A percentile compares a stretch with the other conserved stretches of the same genome.
Evolutionary conservation across 2,888 invertebrate genomes (phyloP).

Genomic region (Oasisia sp.): DNA sequence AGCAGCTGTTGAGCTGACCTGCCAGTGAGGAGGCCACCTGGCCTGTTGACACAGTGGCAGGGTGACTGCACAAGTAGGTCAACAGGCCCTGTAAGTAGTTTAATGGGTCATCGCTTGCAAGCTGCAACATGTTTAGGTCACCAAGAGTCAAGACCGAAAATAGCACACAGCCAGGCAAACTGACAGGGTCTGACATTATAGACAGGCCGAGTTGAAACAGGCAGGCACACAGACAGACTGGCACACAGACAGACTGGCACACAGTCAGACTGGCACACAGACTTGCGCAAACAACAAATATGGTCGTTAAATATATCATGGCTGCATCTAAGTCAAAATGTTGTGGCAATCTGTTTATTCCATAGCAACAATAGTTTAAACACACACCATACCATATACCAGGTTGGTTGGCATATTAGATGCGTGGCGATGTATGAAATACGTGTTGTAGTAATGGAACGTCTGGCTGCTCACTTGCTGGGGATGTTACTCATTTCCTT

Average conservation of each 20-base stretch:
- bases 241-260: background rate
- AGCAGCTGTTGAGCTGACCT: background rate
- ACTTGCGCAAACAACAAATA: too few species aligned
- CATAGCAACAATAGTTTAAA: too few species aligned
- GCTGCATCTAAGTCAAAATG: too few species aligned
- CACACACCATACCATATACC: too few species aligned
- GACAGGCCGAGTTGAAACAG: background rate
- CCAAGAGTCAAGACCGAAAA: background rate
- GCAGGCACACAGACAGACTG: background rate
- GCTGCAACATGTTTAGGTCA: conserved; percentile 13
- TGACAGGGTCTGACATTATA: background rate
- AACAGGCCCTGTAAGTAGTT: background rate
- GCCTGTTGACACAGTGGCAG: background rate
- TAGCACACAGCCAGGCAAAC: background rate
- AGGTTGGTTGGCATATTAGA: too few species aligned
- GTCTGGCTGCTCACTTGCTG: too few species aligned
- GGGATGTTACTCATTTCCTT: too few species aligned
- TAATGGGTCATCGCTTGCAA: background rate
- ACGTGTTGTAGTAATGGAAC: too few species aligned
- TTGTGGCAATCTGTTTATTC: too few species aligned
- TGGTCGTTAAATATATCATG: too few species aligned
- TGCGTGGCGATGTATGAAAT: too few species aligned
- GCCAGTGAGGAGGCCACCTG: background rate
- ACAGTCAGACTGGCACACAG: background rate
- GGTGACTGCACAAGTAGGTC: background rate